Evolutionary conservation across 2,797 vertebrate species (phyloP).

Genomic region (Miopithecus talapoin): DNA sequence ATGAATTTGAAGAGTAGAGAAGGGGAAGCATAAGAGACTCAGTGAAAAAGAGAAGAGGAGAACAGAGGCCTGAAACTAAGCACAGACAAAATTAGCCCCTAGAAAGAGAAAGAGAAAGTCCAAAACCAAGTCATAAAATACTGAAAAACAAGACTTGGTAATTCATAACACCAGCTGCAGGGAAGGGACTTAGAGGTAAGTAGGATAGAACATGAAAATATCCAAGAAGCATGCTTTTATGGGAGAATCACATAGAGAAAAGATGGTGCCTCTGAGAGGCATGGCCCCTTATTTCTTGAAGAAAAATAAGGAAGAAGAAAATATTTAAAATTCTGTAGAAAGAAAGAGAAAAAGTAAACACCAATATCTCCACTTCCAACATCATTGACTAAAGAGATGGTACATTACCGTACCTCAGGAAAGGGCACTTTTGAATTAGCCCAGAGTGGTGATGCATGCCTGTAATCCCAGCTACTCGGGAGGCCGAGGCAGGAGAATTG

Average conservation of each 20-base stretch:
- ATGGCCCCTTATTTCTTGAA: background rate
- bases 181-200: background rate
- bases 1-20: background rate
- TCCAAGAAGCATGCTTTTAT: background rate
- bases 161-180: background rate
- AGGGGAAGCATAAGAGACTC: background rate
- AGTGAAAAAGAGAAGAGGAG: background rate
- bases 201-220: background rate
- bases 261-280: background rate
- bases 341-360: background rate
- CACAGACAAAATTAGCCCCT: background rate
- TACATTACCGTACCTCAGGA: background rate
- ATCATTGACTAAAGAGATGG: background rate
- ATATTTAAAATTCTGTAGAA: background rate
- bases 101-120: background rate
- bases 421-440: background rate
- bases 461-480: background rate
- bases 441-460: rapidly evolving
- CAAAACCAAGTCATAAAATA: background rate
- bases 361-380: background rate
- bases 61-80: background rate
- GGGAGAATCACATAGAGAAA: background rate
- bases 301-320: background rate
- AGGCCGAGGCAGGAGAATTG: background rate
- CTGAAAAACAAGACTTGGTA: background rate